phyloP scores from a whole-genome alignment of 2,113 vertebrate genomes.

The Nanorana parkeri region DNA sequence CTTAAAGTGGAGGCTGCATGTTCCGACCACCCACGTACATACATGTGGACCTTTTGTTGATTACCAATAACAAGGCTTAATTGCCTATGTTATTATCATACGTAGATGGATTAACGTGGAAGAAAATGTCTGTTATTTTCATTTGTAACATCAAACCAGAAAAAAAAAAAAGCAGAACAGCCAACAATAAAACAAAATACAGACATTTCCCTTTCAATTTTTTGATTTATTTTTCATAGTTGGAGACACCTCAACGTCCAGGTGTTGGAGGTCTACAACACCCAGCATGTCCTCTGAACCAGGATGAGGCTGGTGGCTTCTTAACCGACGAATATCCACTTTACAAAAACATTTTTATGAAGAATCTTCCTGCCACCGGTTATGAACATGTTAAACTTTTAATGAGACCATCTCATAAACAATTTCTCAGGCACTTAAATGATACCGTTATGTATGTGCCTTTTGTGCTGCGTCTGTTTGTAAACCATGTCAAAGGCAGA shows the following conservation, averaged over 20 bases:
- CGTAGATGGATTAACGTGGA: background rate
- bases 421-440: constrained; percentile 23
- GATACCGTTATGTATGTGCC: constrained; percentile 13
- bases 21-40: constrained; percentile 47
- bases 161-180: no score
- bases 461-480: constrained; percentile 29
- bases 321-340: no score
- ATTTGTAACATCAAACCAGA: background rate
- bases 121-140: background rate
- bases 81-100: constrained; percentile 33
- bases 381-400: constrained; percentile 24
- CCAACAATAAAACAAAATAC: no score
- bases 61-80: constrained; percentile 12
- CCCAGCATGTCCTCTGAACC: no score
- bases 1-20: constrained; percentile 50
- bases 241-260: no score
- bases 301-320: no score
- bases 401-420: constrained; percentile 31
- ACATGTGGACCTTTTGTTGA: constrained; percentile 45
- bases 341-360: no score
- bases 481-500: constrained; percentile 44
- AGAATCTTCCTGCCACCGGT: no score
- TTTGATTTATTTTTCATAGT: no score
- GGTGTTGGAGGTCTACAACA: no score
- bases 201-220: no score